phyloP scores from a whole-genome alignment of 2,797 vertebrate species.

The Orientallactaga sibirica region DNA sequence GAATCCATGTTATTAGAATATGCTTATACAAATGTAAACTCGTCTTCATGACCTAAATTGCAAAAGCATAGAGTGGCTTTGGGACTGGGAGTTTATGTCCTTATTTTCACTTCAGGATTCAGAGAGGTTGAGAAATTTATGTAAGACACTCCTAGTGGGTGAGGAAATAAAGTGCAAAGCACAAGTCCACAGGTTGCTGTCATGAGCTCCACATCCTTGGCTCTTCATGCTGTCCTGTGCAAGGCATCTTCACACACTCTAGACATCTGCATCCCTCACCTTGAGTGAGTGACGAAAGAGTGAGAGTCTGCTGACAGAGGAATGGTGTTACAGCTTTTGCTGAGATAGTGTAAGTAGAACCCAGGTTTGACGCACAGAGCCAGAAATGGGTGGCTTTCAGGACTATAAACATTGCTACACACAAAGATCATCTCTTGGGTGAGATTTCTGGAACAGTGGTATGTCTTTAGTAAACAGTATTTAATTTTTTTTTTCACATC shows the following conservation, averaged over 20 bases:
- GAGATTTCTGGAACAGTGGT: conserved; percentile 1
- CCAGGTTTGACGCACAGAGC: neutral
- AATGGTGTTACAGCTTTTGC: neutral
- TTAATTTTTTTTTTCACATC: conserved; percentile 42
- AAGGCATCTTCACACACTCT: neutral
- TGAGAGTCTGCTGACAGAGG: conserved; percentile 1
- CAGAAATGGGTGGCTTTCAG: neutral
- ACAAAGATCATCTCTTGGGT: neutral
- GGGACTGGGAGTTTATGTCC: neutral
- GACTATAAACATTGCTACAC: neutral
- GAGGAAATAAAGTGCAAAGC: neutral
- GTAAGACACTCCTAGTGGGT: neutral
- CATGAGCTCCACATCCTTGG: neutral
- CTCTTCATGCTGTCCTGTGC: neutral
- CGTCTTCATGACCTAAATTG: neutral
- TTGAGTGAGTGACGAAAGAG: neutral
- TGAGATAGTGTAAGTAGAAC: neutral
- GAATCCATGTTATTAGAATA: neutral
- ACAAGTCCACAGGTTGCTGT: fast-evolving
- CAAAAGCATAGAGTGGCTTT: neutral
- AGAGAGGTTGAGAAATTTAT: neutral
- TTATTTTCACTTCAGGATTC: neutral
- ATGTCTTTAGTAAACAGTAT: neutral
- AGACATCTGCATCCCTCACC: neutral
- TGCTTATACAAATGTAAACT: neutral